A percentile compares a stretch with the other conserved stretches of the same genome.
Conservation (phyloP, 2,888 invertebrate species). For the Drosophila melanosoma region DNA sequence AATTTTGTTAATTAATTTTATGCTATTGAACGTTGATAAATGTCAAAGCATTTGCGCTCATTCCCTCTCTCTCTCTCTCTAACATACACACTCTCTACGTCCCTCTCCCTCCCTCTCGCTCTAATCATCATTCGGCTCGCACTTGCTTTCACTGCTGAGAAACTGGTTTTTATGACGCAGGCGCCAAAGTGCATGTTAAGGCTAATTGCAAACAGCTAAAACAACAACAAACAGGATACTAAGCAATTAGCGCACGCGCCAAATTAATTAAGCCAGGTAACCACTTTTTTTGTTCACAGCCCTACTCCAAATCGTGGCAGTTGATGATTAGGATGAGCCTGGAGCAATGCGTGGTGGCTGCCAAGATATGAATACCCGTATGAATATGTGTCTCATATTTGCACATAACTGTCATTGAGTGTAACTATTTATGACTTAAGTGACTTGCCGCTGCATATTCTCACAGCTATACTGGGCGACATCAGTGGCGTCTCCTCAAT, state of each 20-base stretch:
- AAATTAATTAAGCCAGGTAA: constrained; percentile 63
- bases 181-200: constrained; percentile 77
- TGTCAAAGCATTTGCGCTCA: constrained; percentile 59
- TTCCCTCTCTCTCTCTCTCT: constrained; percentile 10
- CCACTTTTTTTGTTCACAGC: constrained; percentile 1
- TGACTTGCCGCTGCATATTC: constrained; percentile 55
- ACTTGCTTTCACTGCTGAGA: constrained; percentile 31
- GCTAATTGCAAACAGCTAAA: constrained; percentile 67
- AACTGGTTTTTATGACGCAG: constrained; percentile 69
- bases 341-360: constrained; percentile 18
- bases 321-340: constrained; percentile 23
- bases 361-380: constrained; percentile 12
- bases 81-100: background rate
- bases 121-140: constrained; percentile 7
- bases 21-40: constrained; percentile 66
- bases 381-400: constrained; percentile 32
- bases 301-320: constrained; percentile 21
- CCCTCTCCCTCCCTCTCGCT: constrained; percentile 13
- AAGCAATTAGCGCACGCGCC: constrained; percentile 67
- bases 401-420: constrained; percentile 64
- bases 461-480: constrained; percentile 33
- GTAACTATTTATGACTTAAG: constrained; percentile 76
- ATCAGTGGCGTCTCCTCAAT: background rate
- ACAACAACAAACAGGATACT: constrained; percentile 49
- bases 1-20: constrained; percentile 78